Evolutionary conservation across 2,888 invertebrate genomes (phyloP).

Genomic region (Napeogenes sylphis): DNA sequence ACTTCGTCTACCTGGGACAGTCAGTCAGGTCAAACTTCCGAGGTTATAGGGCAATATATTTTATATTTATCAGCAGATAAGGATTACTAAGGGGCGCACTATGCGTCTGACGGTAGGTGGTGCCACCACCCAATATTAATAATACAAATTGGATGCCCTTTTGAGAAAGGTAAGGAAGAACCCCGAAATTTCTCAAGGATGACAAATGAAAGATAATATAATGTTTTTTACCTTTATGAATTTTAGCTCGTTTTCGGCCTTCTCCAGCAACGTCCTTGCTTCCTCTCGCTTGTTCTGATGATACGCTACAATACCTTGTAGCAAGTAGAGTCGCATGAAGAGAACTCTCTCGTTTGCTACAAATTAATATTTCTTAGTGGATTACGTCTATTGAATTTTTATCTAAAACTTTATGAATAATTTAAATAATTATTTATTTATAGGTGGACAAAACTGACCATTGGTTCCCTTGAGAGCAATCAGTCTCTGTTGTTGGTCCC

Average conservation of each 20-base stretch:
- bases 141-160: too few relatives aligned
- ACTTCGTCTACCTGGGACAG: slow-evolving; percentile 53
- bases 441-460: slow-evolving; percentile 39
- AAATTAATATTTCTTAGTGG: slow-evolving; percentile 16
- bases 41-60: not conserved
- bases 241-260: slow-evolving; percentile 81
- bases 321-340: slow-evolving; percentile 85
- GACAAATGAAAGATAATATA: too few relatives aligned
- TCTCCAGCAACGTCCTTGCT: slow-evolving; percentile 77
- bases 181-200: too few relatives aligned
- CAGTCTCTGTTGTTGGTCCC: slow-evolving; percentile 55
- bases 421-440: too few relatives aligned
- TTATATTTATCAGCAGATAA: too few relatives aligned
- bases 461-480: slow-evolving; percentile 59
- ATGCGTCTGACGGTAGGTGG: too few relatives aligned
- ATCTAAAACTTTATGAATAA: too few relatives aligned
- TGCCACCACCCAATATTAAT: too few relatives aligned
- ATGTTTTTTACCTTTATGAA: slow-evolving; percentile 65
- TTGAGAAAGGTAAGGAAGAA: too few relatives aligned
- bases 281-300: slow-evolving; percentile 84
- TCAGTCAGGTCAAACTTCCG: not conserved
- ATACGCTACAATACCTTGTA: slow-evolving; percentile 88
- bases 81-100: too few relatives aligned
- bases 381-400: too few relatives aligned
- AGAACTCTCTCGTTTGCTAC: slow-evolving; percentile 84